Evolutionary conservation across 2,113 vertebrate genomes (phyloP).

Genomic region (Azemiops feae): DNA sequence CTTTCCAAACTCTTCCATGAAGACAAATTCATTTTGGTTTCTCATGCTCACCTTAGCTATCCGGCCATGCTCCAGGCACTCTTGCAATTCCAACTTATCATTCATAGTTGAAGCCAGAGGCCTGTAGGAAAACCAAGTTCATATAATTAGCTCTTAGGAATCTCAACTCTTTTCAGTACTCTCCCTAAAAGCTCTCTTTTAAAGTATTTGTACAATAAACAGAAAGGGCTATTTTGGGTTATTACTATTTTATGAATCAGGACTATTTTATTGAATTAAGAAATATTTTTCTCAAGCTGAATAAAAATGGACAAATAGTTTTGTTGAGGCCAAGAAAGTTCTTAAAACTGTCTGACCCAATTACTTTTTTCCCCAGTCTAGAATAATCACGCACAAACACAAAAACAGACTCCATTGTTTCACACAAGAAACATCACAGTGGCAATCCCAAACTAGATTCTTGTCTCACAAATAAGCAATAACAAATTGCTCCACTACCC

Average conservation of each 20-base stretch:
- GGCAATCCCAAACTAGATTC: neutral
- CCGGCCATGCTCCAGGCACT: conserved; percentile 94
- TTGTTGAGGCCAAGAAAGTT: neutral
- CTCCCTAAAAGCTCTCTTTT: neutral
- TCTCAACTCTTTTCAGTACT: neutral
- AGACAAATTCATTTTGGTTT: accelerated
- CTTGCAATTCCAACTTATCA: conserved; percentile 93
- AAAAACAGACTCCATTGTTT: neutral
- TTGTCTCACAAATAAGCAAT: neutral
- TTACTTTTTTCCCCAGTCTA: neutral
- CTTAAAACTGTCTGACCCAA: neutral
- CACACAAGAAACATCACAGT: neutral
- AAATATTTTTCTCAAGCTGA: neutral
- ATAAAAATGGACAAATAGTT: neutral
- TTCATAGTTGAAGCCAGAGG: conserved; percentile 85
- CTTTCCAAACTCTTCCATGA: neutral
- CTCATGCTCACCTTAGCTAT: conserved; percentile 88
- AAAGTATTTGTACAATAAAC: neutral
- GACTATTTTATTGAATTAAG: neutral
- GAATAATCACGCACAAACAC: neutral
- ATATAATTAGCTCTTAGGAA: accelerated
- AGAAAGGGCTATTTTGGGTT: neutral
- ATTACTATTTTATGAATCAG: neutral
- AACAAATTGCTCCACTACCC: neutral
- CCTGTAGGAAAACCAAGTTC: conserved; percentile 65